Evolutionary conservation across 2,113 vertebrate genomes (phyloP).

Genomic region (Mellivora capensis): DNA sequence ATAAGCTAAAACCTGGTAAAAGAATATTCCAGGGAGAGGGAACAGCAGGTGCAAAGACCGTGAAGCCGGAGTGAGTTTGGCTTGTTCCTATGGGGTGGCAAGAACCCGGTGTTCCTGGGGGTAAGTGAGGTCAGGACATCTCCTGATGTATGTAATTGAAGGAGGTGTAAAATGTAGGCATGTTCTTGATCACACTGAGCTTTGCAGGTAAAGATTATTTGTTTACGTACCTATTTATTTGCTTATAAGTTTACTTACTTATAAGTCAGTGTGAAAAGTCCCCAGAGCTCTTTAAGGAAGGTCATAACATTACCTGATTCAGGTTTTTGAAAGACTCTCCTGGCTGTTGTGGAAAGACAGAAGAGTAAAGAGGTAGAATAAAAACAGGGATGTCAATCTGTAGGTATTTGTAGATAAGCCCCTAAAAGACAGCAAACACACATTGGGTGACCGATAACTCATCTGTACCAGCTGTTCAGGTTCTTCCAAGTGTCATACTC

Average conservation of each 20-base stretch:
- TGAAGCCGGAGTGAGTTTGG: too few relatives aligned
- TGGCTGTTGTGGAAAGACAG: neutral
- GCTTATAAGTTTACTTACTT: neutral
- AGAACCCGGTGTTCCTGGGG: neutral
- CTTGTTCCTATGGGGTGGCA: accelerated
- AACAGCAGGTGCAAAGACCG: neutral
- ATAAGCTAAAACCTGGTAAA: neutral
- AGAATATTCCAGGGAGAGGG: neutral
- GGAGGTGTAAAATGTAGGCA: neutral
- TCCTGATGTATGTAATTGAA: neutral
- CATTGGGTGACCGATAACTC: accelerated
- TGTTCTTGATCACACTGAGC: neutral
- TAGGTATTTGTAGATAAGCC: neutral
- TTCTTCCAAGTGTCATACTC: neutral
- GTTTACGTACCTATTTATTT: neutral
- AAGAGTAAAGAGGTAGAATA: accelerated
- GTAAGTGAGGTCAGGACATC: too few relatives aligned
- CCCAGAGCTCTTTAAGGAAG: neutral
- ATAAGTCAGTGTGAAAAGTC: neutral
- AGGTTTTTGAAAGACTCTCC: neutral
- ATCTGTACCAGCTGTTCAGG: accelerated
- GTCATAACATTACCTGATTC: neutral
- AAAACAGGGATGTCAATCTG: neutral
- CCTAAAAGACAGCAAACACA: neutral
- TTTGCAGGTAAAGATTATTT: neutral